phyloP scores from a whole-genome alignment of 2,888 invertebrate genomes.

The Brachyopa scutellaris region DNA sequence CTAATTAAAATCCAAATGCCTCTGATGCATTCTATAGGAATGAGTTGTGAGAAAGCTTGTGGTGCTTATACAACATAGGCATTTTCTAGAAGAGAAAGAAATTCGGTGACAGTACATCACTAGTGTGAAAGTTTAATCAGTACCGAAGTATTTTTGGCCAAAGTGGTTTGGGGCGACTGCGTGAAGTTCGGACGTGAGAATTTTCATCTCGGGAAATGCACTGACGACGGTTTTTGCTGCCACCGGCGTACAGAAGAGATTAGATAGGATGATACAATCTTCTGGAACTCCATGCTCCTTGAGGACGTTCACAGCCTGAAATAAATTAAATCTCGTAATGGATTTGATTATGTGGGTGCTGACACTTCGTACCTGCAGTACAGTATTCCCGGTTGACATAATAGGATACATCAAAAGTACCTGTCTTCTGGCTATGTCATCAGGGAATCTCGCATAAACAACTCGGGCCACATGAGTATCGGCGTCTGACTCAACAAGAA shows the following conservation, averaged over 20 bases:
- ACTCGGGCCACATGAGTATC: slow-evolving; percentile 98
- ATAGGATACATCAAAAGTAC: slow-evolving; percentile 99
- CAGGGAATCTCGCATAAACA: slow-evolving; percentile 98
- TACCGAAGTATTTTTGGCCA: slow-evolving; percentile 99
- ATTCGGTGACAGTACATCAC: slow-evolving; percentile 23
- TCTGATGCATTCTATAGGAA: slow-evolving; percentile 21
- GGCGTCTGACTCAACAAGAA: slow-evolving; percentile 97
- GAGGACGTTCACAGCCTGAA: slow-evolving; percentile 94
- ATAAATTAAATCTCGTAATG: too few species aligned
- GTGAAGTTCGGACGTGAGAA: slow-evolving; percentile 97
- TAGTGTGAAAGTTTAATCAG: slow-evolving; percentile 85
- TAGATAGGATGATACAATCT: slow-evolving; percentile 97
- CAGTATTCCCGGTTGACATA: slow-evolving; percentile 99
- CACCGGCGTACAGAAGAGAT: slow-evolving; percentile 97
- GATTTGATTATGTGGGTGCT: neutral
- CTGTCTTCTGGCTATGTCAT: slow-evolving; percentile 93
- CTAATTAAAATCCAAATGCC: slow-evolving; percentile 44
- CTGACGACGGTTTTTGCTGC: slow-evolving; percentile 92
- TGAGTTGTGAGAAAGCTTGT: neutral
- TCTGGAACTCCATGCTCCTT: slow-evolving; percentile 97
- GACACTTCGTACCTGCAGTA: slow-evolving; percentile 85
- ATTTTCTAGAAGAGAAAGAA: slow-evolving; percentile 31
- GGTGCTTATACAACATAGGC: slow-evolving; percentile 22
- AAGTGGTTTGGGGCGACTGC: slow-evolving; percentile 98
- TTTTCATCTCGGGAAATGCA: slow-evolving; percentile 95